Evolutionary conservation across 2,797 vertebrate genomes (phyloP).

Genomic region (Sylvia borin): DNA sequence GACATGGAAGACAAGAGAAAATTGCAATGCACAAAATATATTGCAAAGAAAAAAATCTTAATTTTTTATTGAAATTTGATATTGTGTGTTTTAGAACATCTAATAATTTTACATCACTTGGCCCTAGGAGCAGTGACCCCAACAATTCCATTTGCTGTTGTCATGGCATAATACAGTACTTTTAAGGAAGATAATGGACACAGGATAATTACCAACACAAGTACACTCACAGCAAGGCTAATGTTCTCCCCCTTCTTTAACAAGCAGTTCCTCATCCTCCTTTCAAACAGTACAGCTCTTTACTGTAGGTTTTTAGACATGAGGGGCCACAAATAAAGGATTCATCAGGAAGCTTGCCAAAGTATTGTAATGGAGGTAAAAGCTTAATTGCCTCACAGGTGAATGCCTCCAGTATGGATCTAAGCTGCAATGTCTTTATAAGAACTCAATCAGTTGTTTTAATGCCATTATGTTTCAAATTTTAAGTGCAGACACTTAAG

Average conservation of each 20-base stretch:
- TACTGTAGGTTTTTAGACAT: conserved; percentile 7
- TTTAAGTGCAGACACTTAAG: conserved; percentile 43
- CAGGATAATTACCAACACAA: not conserved
- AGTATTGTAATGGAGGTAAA: conserved; percentile 48
- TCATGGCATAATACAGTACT: not conserved
- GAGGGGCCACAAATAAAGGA: conserved; percentile 19
- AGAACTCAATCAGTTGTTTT: conserved; percentile 37
- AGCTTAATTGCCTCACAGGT: conserved; percentile 52
- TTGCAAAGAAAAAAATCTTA: not conserved
- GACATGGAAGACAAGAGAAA: not conserved
- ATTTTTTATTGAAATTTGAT: not conserved
- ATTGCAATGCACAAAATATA: not conserved
- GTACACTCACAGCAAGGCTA: not conserved
- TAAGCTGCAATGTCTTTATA: conserved; percentile 42
- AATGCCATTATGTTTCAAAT: conserved; percentile 42
- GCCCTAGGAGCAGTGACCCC: not conserved
- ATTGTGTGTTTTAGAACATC: not conserved
- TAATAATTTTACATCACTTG: not conserved
- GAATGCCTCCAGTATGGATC: conserved; percentile 42
- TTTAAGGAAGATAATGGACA: not conserved
- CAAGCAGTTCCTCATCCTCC: not conserved
- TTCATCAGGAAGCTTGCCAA: conserved; percentile 63
- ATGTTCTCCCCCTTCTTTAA: not conserved
- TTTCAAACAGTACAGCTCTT: not conserved
- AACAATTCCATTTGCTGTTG: not conserved